Evolutionary conservation across 1,140 invertebrate genomes (phyloP).

Genomic region (Lepidurus packardi): DNA sequence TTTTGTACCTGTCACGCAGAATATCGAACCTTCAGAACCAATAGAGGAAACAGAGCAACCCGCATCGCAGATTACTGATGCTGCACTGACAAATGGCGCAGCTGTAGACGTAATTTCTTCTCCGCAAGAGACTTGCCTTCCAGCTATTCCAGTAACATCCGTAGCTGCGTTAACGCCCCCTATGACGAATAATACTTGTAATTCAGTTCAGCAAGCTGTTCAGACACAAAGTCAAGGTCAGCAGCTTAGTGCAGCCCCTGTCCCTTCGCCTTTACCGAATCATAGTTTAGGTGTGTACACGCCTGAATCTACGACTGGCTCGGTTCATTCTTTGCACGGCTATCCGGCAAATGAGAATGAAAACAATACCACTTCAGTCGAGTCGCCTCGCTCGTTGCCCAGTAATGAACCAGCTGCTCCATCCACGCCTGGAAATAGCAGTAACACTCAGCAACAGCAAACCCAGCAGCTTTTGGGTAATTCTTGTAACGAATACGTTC

Average conservation of each 20-base stretch:
- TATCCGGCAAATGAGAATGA: constrained; percentile 46
- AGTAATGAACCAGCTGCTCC: constrained; percentile 34
- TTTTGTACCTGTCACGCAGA: neutral
- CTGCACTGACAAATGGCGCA: neutral
- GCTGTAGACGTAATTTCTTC: neutral
- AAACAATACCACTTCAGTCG: constrained; percentile 23
- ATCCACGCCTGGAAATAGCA: constrained; percentile 20
- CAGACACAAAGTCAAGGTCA: constrained; percentile 50
- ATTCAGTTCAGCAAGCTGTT: constrained; percentile 29
- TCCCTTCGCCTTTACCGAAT: constrained; percentile 55
- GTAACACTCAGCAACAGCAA: neutral
- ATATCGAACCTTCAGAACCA: neutral
- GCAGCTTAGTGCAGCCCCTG: constrained; percentile 39
- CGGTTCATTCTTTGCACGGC: constrained; percentile 68
- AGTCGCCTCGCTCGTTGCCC: constrained; percentile 34
- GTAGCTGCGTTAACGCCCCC: neutral
- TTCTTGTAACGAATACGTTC: constrained; percentile 23
- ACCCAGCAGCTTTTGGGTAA: constrained; percentile 13
- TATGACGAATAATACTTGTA: neutral
- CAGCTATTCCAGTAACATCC: neutral
- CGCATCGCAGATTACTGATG: neutral
- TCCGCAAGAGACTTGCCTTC: neutral
- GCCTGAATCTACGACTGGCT: constrained; percentile 75
- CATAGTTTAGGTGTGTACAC: constrained; percentile 75
- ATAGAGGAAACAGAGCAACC: neutral